Percentiles rank a stretch among this genome's conserved stretches.
Evolutionary conservation across 1,140 invertebrate species (phyloP).

Genomic region (Mylabris phalerata): DNA sequence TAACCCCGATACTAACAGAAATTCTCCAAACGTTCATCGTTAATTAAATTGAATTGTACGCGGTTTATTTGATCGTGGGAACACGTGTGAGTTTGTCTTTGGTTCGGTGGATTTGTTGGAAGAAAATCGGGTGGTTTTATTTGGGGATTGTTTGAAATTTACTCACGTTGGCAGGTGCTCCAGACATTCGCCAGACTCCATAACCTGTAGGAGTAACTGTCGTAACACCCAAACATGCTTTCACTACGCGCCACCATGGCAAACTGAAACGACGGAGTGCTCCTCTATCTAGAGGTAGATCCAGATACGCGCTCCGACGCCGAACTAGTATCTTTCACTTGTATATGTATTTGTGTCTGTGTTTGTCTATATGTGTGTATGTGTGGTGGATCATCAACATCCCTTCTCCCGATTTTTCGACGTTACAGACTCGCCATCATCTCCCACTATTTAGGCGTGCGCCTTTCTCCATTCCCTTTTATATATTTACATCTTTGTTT

Average conservation of each 20-base stretch:
- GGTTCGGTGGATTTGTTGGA: too few relatives aligned
- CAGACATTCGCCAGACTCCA: conserved; percentile 65
- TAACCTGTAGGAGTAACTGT: conserved; percentile 62
- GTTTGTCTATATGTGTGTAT: conserved; percentile 10
- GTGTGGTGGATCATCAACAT: too few relatives aligned
- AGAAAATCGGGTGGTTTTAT: too few relatives aligned
- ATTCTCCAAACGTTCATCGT: too few relatives aligned
- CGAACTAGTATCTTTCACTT: conserved; percentile 31
- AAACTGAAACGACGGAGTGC: conserved; percentile 37
- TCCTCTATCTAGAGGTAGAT: conserved; percentile 4
- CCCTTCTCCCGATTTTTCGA: too few relatives aligned
- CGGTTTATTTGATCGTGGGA: too few relatives aligned
- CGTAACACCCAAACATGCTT: conserved; percentile 59
- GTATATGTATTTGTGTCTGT: conserved; percentile 16
- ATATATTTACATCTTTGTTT: too few relatives aligned
- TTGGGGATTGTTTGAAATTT: conserved; percentile 13
- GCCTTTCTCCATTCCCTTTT: neutral
- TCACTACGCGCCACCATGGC: conserved; percentile 60
- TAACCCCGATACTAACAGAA: too few relatives aligned
- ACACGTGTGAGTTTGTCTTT: too few relatives aligned
- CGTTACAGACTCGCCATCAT: too few relatives aligned
- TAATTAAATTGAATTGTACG: too few relatives aligned
- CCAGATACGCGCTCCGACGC: conserved; percentile 32
- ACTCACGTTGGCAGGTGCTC: conserved; percentile 62
- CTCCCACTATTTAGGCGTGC: conserved; percentile 4